These are phyloP conservation scores for Tetanocera ferruginea DNA, from an alignment of 2,888 invertebrate genomes.

Conservation along the genomic window DNA sequence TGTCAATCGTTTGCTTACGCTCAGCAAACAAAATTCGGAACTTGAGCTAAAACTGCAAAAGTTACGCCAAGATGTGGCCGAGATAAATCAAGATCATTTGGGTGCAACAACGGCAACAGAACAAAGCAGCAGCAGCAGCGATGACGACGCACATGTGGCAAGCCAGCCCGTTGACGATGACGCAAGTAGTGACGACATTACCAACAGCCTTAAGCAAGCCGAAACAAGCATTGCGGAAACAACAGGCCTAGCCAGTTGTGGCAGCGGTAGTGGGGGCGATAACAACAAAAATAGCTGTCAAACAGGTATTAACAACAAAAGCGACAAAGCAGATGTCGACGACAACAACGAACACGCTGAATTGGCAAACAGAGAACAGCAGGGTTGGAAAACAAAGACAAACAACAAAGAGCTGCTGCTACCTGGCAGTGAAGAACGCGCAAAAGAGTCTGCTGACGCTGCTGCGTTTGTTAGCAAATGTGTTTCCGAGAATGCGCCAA, in stretches of 20 bases:
- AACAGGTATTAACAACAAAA: slow-evolving; percentile 24
- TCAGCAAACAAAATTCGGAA: slow-evolving; percentile 63
- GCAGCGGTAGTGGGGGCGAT: background rate
- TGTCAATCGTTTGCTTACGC: slow-evolving; percentile 63
- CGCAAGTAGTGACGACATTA: slow-evolving; percentile 18
- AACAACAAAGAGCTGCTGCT: background rate
- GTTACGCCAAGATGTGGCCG: slow-evolving; percentile 62
- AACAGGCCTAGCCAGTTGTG: background rate
- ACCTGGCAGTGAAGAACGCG: background rate
- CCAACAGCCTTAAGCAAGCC: slow-evolving; percentile 33
- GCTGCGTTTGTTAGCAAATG: slow-evolving; percentile 33
- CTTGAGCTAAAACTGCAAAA: slow-evolving; percentile 63
- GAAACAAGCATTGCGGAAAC: background rate
- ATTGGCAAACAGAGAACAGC: slow-evolving; percentile 20
- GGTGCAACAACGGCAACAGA: slow-evolving; percentile 11
- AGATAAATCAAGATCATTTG: slow-evolving; percentile 67
- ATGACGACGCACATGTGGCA: slow-evolving; percentile 39
- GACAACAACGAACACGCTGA: background rate
- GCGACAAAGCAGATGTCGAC: slow-evolving; percentile 13
- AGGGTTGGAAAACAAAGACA: slow-evolving; percentile 17
- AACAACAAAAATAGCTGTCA: slow-evolving; percentile 6
- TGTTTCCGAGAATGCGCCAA: slow-evolving; percentile 54
- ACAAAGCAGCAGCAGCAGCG: slow-evolving; percentile 28
- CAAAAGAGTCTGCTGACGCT: background rate
- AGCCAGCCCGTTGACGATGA: slow-evolving; percentile 29